Evolutionary conservation across 2,888 invertebrate species (phyloP), one percentile per base, ranked within the genome.

Genomic region (Parelbella ahira): DNA sequence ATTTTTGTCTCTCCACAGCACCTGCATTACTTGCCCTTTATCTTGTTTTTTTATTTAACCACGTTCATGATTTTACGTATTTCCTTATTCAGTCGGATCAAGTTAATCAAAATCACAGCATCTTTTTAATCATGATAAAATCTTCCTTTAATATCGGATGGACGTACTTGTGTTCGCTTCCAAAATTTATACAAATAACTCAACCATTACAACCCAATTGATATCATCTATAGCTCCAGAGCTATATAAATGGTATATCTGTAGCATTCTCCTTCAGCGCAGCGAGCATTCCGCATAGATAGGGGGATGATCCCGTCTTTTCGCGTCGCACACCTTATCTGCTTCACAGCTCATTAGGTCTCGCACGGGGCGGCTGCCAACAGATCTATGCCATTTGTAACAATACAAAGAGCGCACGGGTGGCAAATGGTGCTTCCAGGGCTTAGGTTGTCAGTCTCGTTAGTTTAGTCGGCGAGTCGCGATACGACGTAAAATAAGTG

Each of bases 301-400:
- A 79, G 68, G 68, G 65, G 69, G 68, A 66, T 72, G 76, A 82
- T 81, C 72, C 72, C 71, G 74, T 71, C 70, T 71, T 63, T 70
- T 72, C 60, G 60, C 67, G 70, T 67, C 66, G 69, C 68, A 56
- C 70, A 75, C 77, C 88, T 88, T 89, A 89, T 89, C 89, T 88
- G 68, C 75, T 89, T 90, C 84, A 89, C 88, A 80, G 83, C 80
- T 87, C 88, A 88, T 88, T 88, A 87, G 79, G 73, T 73, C 63
- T 59, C 74, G 66, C 73, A 76, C 72, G 65, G 71, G 66, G 63
- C 58, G 69, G 63, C 69, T 71, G 67, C 66, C 60, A 71, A 62
- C 68, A 80, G 74, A 80, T 77, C 79, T 75, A 60, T 70, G 63
- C 74, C 69, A 80, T 83, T 87, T 83, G 78, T 80, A 78, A 81